Conservation (phyloP, 1,140 invertebrate species). For the Polypedilum vanderplanki region DNA sequence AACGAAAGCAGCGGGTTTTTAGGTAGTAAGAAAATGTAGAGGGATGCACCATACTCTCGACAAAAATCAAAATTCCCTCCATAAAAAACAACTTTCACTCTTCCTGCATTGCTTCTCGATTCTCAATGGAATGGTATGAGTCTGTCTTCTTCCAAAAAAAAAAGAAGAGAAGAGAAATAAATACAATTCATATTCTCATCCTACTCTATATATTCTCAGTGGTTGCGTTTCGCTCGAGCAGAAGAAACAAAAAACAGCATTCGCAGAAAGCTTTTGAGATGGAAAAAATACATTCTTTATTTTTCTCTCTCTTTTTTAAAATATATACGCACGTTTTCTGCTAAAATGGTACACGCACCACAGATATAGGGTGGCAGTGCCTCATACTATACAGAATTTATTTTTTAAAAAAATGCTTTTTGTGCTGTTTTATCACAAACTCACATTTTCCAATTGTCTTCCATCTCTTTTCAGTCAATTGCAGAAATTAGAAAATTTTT, state of each 20-base stretch:
- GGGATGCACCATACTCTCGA: too few relatives aligned
- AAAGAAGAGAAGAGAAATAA: neutral
- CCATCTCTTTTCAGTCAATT: slow-evolving; percentile 11
- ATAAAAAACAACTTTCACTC: too few relatives aligned
- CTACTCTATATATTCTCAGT: neutral
- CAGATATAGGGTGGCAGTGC: neutral
- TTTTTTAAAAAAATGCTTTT: slow-evolving; percentile 1
- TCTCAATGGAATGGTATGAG: neutral
- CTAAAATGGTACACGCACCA: slow-evolving; percentile 9
- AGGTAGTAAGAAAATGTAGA: too few relatives aligned
- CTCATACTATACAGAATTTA: neutral
- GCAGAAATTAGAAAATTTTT: slow-evolving; percentile 1
- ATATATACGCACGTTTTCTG: neutral
- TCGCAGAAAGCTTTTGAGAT: neutral
- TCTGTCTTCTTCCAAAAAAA: neutral
- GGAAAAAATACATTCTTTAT: neutral
- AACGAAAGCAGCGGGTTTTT: neutral
- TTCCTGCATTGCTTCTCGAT: too few relatives aligned
- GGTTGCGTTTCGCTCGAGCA: neutral
- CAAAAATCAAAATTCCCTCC: too few relatives aligned
- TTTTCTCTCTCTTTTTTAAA: neutral
- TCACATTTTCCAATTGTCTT: neutral
- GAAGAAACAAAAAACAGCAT: neutral
- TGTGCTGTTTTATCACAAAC: neutral
- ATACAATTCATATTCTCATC: neutral